phyloP scores from a whole-genome alignment of 2,888 invertebrate species.

The Aspidiotus destructor region DNA sequence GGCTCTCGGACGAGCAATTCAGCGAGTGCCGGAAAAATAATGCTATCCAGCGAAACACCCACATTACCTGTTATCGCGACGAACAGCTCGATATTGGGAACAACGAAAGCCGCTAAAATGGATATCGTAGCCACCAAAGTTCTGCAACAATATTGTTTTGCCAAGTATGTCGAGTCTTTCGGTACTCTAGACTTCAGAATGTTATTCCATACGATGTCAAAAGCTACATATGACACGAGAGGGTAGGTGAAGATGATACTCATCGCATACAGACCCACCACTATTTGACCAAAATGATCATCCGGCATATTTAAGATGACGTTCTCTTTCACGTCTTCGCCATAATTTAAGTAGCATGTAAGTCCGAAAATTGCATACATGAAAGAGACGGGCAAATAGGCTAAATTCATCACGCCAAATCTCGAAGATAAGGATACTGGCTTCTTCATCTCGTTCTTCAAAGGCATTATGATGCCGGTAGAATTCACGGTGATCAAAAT shows the following conservation, averaged over 20 bases:
- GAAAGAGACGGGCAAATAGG: constrained; percentile 69
- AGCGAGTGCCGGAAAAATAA: constrained; percentile 82
- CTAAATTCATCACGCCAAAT: constrained; percentile 70
- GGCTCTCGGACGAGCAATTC: constrained; percentile 55
- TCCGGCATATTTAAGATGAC: constrained; percentile 75
- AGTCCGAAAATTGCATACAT: constrained; percentile 84
- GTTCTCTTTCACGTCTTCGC: constrained; percentile 58
- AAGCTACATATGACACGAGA: constrained; percentile 89
- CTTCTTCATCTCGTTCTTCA: constrained; percentile 89
- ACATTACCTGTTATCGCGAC: constrained; percentile 75
- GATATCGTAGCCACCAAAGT: constrained; percentile 60
- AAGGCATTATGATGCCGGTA: constrained; percentile 77
- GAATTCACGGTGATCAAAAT: constrained; percentile 93
- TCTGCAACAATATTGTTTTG: constrained; percentile 63
- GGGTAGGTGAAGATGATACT: constrained; percentile 86
- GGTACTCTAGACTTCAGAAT: constrained; percentile 53
- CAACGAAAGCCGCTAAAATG: constrained; percentile 65
- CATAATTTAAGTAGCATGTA: constrained; percentile 82
- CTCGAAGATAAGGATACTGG: constrained; percentile 68
- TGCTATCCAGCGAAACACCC: constrained; percentile 73
- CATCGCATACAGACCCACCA: constrained; percentile 43
- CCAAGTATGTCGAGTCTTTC: constrained; percentile 53
- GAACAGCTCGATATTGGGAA: constrained; percentile 64
- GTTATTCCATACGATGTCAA: constrained; percentile 83
- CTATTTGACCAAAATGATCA: constrained; percentile 5